These are phyloP conservation scores for Hippocampus guttulatus DNA, from an alignment of 2,113 vertebrate genomes.

Conservation along the genomic window DNA sequence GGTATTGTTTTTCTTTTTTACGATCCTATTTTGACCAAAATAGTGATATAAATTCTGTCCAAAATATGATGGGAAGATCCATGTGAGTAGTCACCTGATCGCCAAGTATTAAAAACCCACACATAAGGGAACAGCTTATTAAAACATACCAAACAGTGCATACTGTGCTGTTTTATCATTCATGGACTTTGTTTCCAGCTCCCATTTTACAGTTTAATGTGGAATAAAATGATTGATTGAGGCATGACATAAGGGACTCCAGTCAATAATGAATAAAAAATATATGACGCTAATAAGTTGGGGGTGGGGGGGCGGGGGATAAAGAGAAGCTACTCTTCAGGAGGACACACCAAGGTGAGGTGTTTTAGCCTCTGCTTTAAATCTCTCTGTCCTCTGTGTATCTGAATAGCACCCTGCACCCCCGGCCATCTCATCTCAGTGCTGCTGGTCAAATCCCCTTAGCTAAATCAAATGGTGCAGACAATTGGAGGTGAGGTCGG, in stretches of 20 bases:
- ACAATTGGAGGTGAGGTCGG: slow-evolving; percentile 72
- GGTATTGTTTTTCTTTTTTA: too few species aligned
- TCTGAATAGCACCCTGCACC: slow-evolving; percentile 26
- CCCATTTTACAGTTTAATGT: slow-evolving; percentile 5
- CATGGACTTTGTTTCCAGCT: slow-evolving; percentile 9
- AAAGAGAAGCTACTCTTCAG: slow-evolving; percentile 26
- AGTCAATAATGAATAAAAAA: slow-evolving; percentile 16
- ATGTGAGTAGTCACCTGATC: background rate
- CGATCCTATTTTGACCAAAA: too few species aligned
- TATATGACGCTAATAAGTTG: slow-evolving; percentile 20
- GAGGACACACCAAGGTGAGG: slow-evolving; percentile 52
- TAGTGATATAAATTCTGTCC: too few species aligned
- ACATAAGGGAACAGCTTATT: background rate
- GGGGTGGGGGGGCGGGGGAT: background rate
- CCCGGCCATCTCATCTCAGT: slow-evolving; percentile 44
- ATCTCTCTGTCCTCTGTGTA: slow-evolving; percentile 42
- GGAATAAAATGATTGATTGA: slow-evolving; percentile 17
- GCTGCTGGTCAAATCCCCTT: slow-evolving; percentile 71
- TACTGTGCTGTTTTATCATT: background rate
- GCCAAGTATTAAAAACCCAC: background rate
- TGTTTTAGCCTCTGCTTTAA: slow-evolving; percentile 22
- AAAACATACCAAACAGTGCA: slow-evolving; percentile 5
- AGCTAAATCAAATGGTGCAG: slow-evolving; percentile 72
- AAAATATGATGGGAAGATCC: background rate
- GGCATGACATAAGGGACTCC: background rate